Percentiles rank a stretch among this genome's conserved stretches.
These are phyloP conservation scores for Pseudomyrmex cubaensis DNA, from an alignment of 1,140 invertebrate species.

Conservation along the genomic window DNA sequence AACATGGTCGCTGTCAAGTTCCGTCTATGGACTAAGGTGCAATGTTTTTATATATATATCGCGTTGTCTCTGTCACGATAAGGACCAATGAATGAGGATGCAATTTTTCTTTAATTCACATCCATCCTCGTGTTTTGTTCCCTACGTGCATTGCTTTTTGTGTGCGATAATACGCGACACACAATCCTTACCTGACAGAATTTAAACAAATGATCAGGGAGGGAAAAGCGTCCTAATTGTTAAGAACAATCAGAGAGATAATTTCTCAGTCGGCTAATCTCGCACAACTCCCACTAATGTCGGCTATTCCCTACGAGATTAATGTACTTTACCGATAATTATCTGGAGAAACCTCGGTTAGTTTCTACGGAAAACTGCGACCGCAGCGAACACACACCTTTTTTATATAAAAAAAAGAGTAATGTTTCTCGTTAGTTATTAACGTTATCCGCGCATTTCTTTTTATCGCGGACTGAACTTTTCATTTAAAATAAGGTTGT, in stretches of 20 bases:
- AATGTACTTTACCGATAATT: conserved; percentile 21
- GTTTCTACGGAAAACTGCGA: conserved; percentile 12
- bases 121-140: not conserved
- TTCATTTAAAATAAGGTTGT: not conserved
- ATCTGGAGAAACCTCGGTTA: conserved; percentile 15
- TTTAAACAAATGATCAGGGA: conserved; percentile 18
- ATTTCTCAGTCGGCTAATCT: conserved; percentile 42
- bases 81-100: not conserved
- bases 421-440: conserved; percentile 13
- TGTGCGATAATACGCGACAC: not conserved
- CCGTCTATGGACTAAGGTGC: not conserved
- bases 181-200: conserved; percentile 17
- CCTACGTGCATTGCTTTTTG: not conserved
- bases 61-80: not conserved
- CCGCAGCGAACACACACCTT: not conserved
- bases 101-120: no score
- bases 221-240: conserved; percentile 34
- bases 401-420: not conserved
- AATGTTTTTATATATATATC: not conserved
- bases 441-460: not conserved
- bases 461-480: not conserved
- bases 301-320: conserved; percentile 31
- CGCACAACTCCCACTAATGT: conserved; percentile 21
- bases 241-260: conserved; percentile 8
- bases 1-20: conserved; percentile 23